Base-by-base conservation (phyloP, 2,888 invertebrate genomes). In the Andrena haemorrhoa region DNA sequence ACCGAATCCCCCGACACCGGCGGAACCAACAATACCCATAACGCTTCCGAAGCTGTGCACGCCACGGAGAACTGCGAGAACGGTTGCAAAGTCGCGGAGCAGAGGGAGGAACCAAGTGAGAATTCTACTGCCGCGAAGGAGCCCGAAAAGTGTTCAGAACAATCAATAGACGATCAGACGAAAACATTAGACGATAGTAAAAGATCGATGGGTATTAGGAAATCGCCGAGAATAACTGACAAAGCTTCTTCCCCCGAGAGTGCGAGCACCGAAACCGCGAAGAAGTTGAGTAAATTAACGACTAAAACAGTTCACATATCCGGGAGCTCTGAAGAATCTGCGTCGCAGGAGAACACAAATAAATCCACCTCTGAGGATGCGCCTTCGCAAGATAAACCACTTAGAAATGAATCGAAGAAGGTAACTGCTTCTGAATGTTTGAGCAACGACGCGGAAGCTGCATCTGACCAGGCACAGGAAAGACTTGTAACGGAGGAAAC, bases 1-100 rank as follows among this genome's bases (percentile, higher is more conserved):
- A 88, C 76, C 64, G 89, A 90, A n/a, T 81, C 87, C 4, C 77
- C 83, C 7, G 79, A 79, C 10, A 63, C 29, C n/a, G 83, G 82
- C 47, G 82, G 73, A 20, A 84, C 68, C 31, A 86, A 87, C 10
- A 65, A 79, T 41, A 56, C 60, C 29, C 79, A 80, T n/a, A 72
- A 78, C 53, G 75, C n/a, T 76, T 60, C 75, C 2, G 88, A 84
- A 49, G 20, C 79, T 58, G 35, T 72, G 0, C 79, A 78, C 26
- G 35, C 51, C 16, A 60, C 58, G 26, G 79, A 77, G 6, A 76
- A 68, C 51, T 64, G 35, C 26, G 79, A 74, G 16, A 71, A 23
- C 51, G 53, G 7, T 20, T 51, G 56, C 12, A 75, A 79, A 63
- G 16, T 47, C 1, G n/a, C 16, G 0, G 63, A 78, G 7, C 72